phyloP scores from a whole-genome alignment of 1,140 invertebrate species.

The Adelges cooleyi region DNA sequence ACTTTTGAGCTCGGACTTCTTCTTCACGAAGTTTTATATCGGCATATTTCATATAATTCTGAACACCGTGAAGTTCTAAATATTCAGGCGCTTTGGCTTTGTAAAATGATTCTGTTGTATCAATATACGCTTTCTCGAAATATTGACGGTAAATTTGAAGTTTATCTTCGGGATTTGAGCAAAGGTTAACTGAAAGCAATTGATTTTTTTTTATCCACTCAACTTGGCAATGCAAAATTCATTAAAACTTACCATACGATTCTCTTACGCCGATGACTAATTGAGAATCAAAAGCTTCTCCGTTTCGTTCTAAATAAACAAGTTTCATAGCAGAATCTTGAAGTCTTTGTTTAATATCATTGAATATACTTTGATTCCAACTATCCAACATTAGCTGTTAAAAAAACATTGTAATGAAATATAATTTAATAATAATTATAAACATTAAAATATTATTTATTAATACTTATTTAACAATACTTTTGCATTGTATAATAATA shows the following conservation, averaged over 20 bases:
- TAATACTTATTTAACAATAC: too few relatives aligned
- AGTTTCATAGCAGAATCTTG: slow-evolving; percentile 97
- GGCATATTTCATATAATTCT: slow-evolving; percentile 94
- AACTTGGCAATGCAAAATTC: neutral
- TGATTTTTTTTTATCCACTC: slow-evolving; percentile 7
- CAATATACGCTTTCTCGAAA: slow-evolving; percentile 91
- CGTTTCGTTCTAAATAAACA: slow-evolving; percentile 89
- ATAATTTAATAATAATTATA: neutral
- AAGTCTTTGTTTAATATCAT: slow-evolving; percentile 83
- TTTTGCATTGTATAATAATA: neutral
- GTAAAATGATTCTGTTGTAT: slow-evolving; percentile 88
- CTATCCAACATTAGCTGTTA: slow-evolving; percentile 88
- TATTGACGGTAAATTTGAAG: slow-evolving; percentile 92
- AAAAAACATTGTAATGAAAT: slow-evolving; percentile 15
- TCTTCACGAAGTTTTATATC: slow-evolving; percentile 91
- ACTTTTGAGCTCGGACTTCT: slow-evolving; percentile 81
- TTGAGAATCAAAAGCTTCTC: slow-evolving; percentile 94
- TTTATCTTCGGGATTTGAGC: slow-evolving; percentile 83
- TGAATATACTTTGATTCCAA: slow-evolving; percentile 96
- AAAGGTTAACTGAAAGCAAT: slow-evolving; percentile 74
- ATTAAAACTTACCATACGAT: slow-evolving; percentile 67
- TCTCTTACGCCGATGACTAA: slow-evolving; percentile 92
- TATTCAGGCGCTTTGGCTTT: slow-evolving; percentile 82
- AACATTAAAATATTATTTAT: too few relatives aligned
- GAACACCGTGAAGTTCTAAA: slow-evolving; percentile 80